A percentile compares a stretch with the other conserved stretches of the same genome.
These are phyloP conservation scores for Phalacrocorax aristotelis DNA, from an alignment of 2,113 vertebrate genomes.

Conservation along the genomic window DNA sequence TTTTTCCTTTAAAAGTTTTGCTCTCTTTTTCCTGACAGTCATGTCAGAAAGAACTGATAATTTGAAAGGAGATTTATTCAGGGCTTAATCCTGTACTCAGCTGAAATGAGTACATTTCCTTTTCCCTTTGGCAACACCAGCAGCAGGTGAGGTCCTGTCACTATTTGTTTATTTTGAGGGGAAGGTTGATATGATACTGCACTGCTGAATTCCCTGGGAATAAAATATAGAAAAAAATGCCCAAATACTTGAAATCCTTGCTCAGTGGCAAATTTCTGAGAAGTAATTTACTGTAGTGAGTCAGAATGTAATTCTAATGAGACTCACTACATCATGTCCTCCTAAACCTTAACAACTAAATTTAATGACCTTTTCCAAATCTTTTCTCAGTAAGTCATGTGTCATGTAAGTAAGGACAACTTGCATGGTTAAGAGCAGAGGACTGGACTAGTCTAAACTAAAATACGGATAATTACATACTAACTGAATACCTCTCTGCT, in stretches of 20 bases:
- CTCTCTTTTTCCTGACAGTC: constrained; percentile 51
- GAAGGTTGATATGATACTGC: too few species aligned
- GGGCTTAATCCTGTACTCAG: not conserved
- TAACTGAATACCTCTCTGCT: not conserved
- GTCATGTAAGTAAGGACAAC: not conserved
- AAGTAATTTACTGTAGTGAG: not conserved
- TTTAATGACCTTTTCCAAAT: not conserved
- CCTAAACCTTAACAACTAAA: not conserved
- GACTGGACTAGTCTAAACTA: not conserved
- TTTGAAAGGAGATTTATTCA: constrained; percentile 11
- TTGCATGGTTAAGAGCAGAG: not conserved
- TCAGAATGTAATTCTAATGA: not conserved
- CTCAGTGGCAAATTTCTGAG: not conserved
- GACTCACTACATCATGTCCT: fast-evolving
- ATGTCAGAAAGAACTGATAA: constrained; percentile 26
- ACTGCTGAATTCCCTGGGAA: not conserved
- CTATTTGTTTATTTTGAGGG: not conserved
- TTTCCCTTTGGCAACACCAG: not conserved
- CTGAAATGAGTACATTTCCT: not conserved
- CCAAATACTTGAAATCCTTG: not conserved
- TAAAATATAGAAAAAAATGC: not conserved
- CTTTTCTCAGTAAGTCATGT: not conserved
- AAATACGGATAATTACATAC: not conserved
- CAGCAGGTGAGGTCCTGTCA: not conserved
- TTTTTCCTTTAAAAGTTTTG: constrained; percentile 65